phyloP scores from a whole-genome alignment of 2,888 invertebrate species.

The Coremacera marginata region DNA sequence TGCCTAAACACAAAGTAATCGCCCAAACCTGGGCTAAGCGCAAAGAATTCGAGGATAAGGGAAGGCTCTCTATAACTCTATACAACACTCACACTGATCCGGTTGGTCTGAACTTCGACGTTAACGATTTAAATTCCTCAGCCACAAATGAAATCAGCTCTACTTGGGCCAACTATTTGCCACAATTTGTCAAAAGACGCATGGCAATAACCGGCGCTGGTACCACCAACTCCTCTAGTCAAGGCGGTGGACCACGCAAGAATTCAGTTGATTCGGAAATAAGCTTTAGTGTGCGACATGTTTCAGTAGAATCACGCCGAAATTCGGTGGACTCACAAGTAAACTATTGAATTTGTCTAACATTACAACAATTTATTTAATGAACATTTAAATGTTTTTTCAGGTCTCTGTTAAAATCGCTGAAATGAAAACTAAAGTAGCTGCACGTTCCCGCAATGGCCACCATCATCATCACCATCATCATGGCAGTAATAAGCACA shows the following conservation, averaged over 20 bases:
- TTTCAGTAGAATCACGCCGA: conserved; percentile 87
- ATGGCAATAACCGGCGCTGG: conserved; percentile 79
- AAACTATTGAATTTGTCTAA: not conserved
- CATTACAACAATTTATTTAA: not conserved
- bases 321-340: conserved; percentile 91
- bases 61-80: conserved; percentile 88
- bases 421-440: conserved; percentile 83
- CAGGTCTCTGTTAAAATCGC: conserved; percentile 81
- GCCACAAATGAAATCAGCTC: conserved; percentile 89
- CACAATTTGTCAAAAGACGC: conserved; percentile 85
- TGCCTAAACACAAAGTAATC: conserved; percentile 89
- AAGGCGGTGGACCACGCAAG: conserved; percentile 73
- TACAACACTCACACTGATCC: conserved; percentile 92
- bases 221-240: conserved; percentile 70
- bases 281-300: conserved; percentile 83
- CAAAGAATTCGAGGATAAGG: conserved; percentile 85
- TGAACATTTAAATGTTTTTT: not conserved
- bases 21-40: conserved; percentile 91
- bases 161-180: conserved; percentile 92
- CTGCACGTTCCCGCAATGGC: conserved; percentile 70
- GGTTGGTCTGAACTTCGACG: conserved; percentile 81
- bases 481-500: conserved; percentile 50
- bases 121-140: conserved; percentile 75
- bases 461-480: conserved; percentile 52
- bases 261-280: conserved; percentile 78